phyloP scores from a whole-genome alignment of 53 echinoderm and acorn worm species.

The Apostichopus leukothele region DNA sequence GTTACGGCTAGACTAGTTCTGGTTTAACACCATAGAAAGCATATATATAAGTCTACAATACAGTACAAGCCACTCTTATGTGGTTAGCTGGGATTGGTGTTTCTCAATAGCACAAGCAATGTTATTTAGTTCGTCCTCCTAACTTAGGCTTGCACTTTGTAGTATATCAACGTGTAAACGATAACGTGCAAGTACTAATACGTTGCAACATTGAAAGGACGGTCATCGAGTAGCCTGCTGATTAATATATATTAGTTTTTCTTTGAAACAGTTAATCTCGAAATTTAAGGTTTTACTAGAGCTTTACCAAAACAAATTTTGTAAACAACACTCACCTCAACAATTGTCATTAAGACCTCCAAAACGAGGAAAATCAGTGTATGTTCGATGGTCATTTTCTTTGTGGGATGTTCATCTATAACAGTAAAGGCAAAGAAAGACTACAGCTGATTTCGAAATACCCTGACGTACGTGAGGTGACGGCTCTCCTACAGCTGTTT shows the following conservation, averaged over 20 bases:
- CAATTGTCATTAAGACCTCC: background rate
- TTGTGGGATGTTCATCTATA: background rate
- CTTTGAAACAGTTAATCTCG: background rate
- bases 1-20: too few species aligned
- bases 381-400: constrained; percentile 13
- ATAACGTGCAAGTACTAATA: too few species aligned
- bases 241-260: background rate
- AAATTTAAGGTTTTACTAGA: background rate
- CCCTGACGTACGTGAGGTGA: constrained; percentile 40
- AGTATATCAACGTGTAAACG: too few species aligned
- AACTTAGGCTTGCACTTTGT: too few species aligned
- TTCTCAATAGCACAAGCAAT: too few species aligned
- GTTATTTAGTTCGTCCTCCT: too few species aligned
- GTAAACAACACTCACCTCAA: background rate
- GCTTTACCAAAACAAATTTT: background rate
- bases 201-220: too few species aligned
- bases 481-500: constrained; percentile 24
- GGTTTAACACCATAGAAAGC: too few species aligned
- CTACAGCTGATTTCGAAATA: constrained; percentile 51
- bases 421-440: background rate
- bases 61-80: too few species aligned
- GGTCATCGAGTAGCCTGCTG: too few species aligned
- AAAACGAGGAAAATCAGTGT: background rate
- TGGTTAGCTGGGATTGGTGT: too few species aligned
- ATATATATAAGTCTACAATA: too few species aligned